Evolutionary conservation across 2,113 vertebrate species (phyloP), one percentile per base, ranked within the genome.

Genomic region (Ailuropoda melanoleuca): DNA sequence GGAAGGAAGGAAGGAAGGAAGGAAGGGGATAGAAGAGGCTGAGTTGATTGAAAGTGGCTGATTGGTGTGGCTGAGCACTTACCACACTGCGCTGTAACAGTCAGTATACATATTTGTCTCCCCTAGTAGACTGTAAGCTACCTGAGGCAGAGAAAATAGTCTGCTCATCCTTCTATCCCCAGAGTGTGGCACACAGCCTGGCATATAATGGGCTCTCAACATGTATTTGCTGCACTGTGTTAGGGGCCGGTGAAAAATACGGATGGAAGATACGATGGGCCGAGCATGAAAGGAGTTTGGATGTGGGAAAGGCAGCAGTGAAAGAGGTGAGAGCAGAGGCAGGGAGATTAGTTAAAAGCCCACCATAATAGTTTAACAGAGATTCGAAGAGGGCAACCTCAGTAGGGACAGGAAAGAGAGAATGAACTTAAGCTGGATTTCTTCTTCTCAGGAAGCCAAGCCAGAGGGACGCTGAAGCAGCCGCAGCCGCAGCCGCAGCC

Each of bases 361-460:
- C 62, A 72, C 43, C 1, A 2, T 19, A 39, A 43, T 50, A 58
- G 37, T 60, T 81, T 37, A 74, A 72, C 7, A 75, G 82, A 34
- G 46, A 91, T 83, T 43, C 46, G 64, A 93, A 93, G 70, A 94
- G 64, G 31, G 19, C 21, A 55, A 0, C 89, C 62, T 92, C 68
- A 72, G 46, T 1, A 92, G 91, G 83, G 58, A 55, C 0, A 48
- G 24, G 56, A 56, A 86, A 80, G 68, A 96, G 62, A 88, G 46
- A 93, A 66, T 70, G 29, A 58, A 68, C 83, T 95, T 68, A 89
- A 93, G 60, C 64, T 55, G 19, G 60, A 43, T 98, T 96, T 96
- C 90, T 92, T 97, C 26, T 53, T 62, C 58, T 84, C 53, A 98
- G 98, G 92, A 60, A 97, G 43, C 70, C 83, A 88, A 78, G 50